Evolutionary conservation across 2,797 vertebrate genomes (phyloP).

Genomic region (Chrosomus eos): DNA sequence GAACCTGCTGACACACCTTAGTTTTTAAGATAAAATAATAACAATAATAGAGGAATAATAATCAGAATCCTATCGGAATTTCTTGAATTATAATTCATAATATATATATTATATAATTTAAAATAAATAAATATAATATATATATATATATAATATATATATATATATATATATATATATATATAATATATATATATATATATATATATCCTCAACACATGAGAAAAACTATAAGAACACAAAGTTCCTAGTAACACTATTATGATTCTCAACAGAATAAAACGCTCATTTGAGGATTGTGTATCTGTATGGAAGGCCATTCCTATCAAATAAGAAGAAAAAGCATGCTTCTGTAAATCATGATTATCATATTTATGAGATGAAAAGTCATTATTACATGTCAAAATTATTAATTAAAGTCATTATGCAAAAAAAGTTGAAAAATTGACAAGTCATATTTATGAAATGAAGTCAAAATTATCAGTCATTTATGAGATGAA

Average conservation of each 20-base stretch:
- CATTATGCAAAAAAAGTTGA: too few species aligned
- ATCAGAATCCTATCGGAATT: neutral
- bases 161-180: too few species aligned
- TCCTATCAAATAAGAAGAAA: neutral
- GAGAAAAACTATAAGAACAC: neutral
- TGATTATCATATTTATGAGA: neutral
- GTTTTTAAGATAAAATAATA: neutral
- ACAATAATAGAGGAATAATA: neutral
- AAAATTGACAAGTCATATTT: too few species aligned
- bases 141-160: too few species aligned
- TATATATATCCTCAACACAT: too few species aligned
- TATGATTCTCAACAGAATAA: neutral
- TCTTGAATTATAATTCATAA: neutral
- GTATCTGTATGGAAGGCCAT: neutral
- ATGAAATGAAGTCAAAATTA: too few species aligned
- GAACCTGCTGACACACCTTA: neutral
- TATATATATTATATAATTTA: too few species aligned
- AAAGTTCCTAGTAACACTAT: neutral
- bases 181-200: too few species aligned
- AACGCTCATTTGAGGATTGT: neutral
- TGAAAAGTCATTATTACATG: neutral
- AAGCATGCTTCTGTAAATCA: neutral
- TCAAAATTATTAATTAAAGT: too few species aligned
- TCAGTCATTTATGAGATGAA: too few species aligned
- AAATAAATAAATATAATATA: too few species aligned